Base-by-base conservation (phyloP, 1,140 invertebrate genomes). In the Eufriesea mexicana region DNA sequence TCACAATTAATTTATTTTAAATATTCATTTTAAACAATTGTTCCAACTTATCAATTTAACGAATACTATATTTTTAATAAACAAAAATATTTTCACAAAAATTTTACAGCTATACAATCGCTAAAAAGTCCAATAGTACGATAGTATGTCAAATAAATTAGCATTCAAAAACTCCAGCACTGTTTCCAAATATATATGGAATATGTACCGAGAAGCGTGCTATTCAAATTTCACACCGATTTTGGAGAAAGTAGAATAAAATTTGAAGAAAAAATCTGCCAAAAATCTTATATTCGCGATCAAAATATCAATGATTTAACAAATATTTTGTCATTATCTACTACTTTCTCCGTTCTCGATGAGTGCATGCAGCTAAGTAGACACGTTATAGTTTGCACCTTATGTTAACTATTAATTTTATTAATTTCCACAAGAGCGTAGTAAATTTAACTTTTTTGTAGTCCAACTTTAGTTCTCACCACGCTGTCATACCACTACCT, bases 311-410 rank as follows among this genome's bases (percentile, higher is more conserved):
- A 47, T 25, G 5, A 2, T 9, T 25, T 71, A 25, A n/a, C 5
- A 6, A 55, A 35, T 35, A 35, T 1, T 35, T 35, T 57, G 5
- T n/a, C 35, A 9, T 70, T 47, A 2, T 25, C 7, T 55, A 59
- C 51, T 86, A 74, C 68, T 87, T 86, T 84, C 64, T 86, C 74
- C 62, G 80, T 75, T 79, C 35, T 72, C 28, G 51, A 79, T 75
- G 25, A 75, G 51, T 87, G 86, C 84, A 86, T 87, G 86, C 66
- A 75, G 64, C 81, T 86, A 59, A 51, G 70, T 83, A 83, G 80
- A 67, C 62, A 61, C 42, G 16, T 83, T 51, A 83, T 28, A 35
- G 51, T n/a, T 76, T 45, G 55, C 54, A 54, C 25, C 2, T 84
- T 82, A 42, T 61, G 49, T 87, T 35, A 35, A 35, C 35, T 78